phyloP scores from a whole-genome alignment of 2,797 vertebrate genomes.

The Hephaestus fuliginosus region DNA sequence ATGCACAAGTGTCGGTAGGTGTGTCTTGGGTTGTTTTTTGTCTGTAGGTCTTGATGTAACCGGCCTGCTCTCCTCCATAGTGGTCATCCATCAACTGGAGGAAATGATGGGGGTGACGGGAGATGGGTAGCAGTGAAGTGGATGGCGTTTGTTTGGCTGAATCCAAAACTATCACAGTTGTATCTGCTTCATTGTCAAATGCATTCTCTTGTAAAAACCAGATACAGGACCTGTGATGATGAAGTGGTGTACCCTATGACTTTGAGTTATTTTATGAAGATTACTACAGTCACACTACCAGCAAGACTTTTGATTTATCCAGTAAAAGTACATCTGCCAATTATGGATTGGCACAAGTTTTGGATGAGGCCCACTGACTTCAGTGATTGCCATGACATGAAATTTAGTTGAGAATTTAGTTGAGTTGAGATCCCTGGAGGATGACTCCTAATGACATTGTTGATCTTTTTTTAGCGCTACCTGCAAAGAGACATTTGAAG shows the following conservation, averaged over 20 bases:
- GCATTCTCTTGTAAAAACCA: background rate
- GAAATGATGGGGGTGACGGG: slow-evolving; percentile 13
- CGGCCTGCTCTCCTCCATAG: slow-evolving; percentile 2
- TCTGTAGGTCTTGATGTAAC: slow-evolving; percentile 28
- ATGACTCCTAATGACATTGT: too few species aligned
- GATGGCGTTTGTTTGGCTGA: slow-evolving; percentile 12
- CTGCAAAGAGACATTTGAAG: too few species aligned
- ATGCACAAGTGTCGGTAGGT: slow-evolving; percentile 29
- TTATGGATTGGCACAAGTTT: background rate
- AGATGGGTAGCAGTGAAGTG: background rate
- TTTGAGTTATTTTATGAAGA: background rate
- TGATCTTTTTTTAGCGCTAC: too few species aligned
- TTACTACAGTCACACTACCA: background rate
- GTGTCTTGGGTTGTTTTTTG: slow-evolving; percentile 16
- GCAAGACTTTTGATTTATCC: background rate
- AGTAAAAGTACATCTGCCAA: background rate
- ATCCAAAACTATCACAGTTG: slow-evolving; percentile 17
- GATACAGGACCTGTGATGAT: background rate
- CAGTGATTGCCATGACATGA: background rate
- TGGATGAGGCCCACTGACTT: background rate
- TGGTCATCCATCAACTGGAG: slow-evolving; percentile 37
- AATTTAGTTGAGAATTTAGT: too few species aligned
- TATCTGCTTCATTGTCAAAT: slow-evolving; percentile 12
- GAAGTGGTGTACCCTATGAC: background rate
- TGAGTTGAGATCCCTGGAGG: too few species aligned